Percentiles rank a stretch among this genome's conserved stretches.
These are phyloP conservation scores for Xiphorhynchus erythropygius DNA, from an alignment of 2,797 vertebrate species.

Conservation along the genomic window DNA sequence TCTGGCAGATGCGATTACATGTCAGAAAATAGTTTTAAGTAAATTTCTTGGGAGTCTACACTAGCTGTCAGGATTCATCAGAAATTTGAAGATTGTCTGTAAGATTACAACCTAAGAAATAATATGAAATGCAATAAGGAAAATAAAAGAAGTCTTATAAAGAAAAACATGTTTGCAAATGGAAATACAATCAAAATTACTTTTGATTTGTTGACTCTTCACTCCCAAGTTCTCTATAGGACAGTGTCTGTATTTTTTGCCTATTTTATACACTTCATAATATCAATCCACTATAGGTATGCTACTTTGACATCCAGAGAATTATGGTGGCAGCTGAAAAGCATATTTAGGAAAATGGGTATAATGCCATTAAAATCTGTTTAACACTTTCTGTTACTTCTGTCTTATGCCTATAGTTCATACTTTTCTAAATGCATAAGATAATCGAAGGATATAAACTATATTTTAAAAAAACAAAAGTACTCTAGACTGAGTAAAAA, in stretches of 20 bases:
- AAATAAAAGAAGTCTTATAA: background rate
- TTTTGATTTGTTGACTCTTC: background rate
- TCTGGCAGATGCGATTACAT: background rate
- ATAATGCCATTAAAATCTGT: conserved; percentile 43
- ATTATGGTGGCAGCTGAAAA: conserved; percentile 8
- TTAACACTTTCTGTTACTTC: conserved; percentile 38
- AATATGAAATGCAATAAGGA: background rate
- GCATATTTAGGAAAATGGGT: conserved; percentile 14
- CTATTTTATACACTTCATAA: background rate
- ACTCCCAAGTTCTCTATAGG: background rate
- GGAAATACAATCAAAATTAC: background rate
- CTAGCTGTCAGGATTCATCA: background rate
- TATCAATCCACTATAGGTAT: background rate
- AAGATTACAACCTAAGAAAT: background rate
- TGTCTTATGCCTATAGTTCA: conserved; percentile 57
- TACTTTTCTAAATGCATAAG: conserved; percentile 62
- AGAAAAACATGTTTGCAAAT: background rate
- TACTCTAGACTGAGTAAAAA: background rate
- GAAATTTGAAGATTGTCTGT: background rate
- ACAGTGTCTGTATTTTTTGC: background rate
- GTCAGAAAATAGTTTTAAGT: background rate
- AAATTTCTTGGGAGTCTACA: background rate
- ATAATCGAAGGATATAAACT: conserved; percentile 40
- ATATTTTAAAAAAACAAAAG: conserved; percentile 2
- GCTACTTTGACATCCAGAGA: background rate